Conservation (phyloP, 2,888 invertebrate genomes). For the Blera fallax region DNA sequence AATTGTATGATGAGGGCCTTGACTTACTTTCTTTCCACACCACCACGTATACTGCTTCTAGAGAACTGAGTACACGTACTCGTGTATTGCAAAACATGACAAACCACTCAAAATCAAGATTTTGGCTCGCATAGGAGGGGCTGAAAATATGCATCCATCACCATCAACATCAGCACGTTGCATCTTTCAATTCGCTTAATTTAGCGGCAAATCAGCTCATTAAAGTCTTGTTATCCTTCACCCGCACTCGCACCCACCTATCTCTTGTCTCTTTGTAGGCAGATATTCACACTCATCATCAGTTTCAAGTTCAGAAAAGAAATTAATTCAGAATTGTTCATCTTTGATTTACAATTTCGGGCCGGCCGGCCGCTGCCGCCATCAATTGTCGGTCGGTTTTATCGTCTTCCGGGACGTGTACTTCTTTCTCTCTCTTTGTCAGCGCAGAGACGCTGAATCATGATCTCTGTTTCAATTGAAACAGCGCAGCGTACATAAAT, state of each 20-base stretch:
- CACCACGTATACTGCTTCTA: not conserved
- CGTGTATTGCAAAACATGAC: not conserved
- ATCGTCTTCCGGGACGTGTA: constrained; percentile 47
- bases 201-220: constrained; percentile 43
- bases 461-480: not conserved
- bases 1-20: constrained; percentile 9
- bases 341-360: constrained; percentile 28
- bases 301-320: constrained; percentile 30
- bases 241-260: too few relatives aligned
- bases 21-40: constrained; percentile 16
- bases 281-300: constrained; percentile 28
- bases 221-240: not conserved
- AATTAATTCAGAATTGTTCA: not conserved
- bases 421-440: constrained; percentile 4
- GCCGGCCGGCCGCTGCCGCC: not conserved
- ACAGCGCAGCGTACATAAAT: constrained; percentile 17
- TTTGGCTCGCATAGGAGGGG: constrained; percentile 5
- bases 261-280: not conserved
- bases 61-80: too few relatives aligned
- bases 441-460: not conserved
- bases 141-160: constrained; percentile 17
- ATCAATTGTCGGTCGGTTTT: constrained; percentile 53
- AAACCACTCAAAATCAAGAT: constrained; percentile 1
- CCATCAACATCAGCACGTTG: not conserved
- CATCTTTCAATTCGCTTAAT: constrained; percentile 28